Conservation (phyloP, 2,113 vertebrate species). For the Crotalus horridus region DNA sequence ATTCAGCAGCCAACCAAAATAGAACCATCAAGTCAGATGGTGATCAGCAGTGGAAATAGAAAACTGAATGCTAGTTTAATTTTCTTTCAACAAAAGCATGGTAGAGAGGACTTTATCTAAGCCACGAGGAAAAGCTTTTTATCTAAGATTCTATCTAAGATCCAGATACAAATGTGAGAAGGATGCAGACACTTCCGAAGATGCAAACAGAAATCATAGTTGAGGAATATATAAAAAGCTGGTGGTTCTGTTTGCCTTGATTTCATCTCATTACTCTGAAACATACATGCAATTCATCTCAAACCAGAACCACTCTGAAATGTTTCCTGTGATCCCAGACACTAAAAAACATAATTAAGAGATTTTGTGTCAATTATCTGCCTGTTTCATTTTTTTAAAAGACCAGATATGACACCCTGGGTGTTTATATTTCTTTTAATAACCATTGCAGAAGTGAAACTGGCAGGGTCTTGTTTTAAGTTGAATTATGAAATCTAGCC, state of each 20-base stretch:
- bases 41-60: background rate
- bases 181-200: conserved; percentile 15
- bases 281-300: conserved; percentile 34
- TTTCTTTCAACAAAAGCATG: background rate
- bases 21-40: background rate
- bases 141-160: background rate
- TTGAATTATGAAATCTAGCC: background rate
- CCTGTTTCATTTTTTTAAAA: conserved; percentile 27
- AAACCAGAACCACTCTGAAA: conserved; percentile 42
- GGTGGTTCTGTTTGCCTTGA: conserved; percentile 34
- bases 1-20: background rate
- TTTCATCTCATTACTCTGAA: conserved; percentile 37
- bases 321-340: conserved; percentile 55
- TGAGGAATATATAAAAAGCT: conserved; percentile 12
- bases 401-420: conserved; percentile 56
- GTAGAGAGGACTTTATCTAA: background rate
- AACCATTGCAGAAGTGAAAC: background rate
- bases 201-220: background rate
- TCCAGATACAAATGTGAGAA: background rate
- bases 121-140: background rate
- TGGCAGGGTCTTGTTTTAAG: background rate
- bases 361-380: conserved; percentile 36
- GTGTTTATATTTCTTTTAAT: background rate
- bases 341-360: conserved; percentile 47
- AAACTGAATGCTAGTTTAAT: background rate